Conservation (phyloP, 2,113 vertebrate species). For the Pongo abelii region DNA sequence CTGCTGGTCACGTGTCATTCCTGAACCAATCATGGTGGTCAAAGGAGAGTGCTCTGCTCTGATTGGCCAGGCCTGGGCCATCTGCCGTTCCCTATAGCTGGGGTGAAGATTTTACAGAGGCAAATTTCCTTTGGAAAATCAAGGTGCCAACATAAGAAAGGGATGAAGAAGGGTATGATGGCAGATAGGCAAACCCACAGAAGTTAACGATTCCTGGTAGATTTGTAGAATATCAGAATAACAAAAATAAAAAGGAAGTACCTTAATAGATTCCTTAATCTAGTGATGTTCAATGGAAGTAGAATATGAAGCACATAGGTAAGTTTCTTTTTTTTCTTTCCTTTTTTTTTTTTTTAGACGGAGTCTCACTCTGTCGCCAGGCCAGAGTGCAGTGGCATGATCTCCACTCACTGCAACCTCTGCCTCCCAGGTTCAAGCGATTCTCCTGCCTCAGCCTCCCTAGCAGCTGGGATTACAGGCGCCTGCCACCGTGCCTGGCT, state of each 20-base stretch:
- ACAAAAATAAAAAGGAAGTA: background rate
- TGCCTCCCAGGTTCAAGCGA: too few relatives aligned
- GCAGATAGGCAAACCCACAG: background rate
- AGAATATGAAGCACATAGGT: background rate
- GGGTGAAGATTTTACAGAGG: background rate
- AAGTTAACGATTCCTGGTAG: background rate
- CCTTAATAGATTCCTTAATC: background rate
- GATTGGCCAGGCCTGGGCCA: background rate
- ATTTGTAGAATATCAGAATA: background rate
- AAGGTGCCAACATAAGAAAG: background rate
- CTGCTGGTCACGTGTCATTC: background rate
- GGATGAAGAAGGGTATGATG: background rate
- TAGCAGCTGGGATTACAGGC: too few relatives aligned
- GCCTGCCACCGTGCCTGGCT: too few relatives aligned
- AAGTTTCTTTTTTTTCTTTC: background rate
- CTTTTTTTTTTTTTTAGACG: too few relatives aligned
- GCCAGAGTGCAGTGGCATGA: too few relatives aligned
- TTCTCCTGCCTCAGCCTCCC: too few relatives aligned
- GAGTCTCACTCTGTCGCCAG: too few relatives aligned
- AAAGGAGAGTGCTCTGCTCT: background rate
- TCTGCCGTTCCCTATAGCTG: rapidly evolving
- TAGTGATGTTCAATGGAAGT: background rate
- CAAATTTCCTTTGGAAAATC: background rate
- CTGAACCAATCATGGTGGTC: background rate
- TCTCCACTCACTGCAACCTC: too few relatives aligned